phyloP scores from a whole-genome alignment of 92 coral and sea anemone genomes.

The Phenganax stokvisi region DNA sequence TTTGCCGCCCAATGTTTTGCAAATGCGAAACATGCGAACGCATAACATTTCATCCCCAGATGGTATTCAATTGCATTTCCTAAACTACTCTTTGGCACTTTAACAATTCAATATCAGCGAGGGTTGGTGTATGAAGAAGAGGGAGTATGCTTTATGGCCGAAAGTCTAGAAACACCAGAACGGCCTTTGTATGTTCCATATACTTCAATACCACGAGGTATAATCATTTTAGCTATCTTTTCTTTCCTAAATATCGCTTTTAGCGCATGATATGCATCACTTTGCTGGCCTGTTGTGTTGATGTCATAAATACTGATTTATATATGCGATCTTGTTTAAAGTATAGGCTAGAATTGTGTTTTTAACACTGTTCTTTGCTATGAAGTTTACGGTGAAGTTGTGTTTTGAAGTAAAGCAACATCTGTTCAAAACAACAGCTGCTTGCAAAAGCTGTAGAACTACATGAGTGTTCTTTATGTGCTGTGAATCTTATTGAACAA shows the following conservation, averaged over 20 bases:
- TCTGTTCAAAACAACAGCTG: slow-evolving; percentile 6
- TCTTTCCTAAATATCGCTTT: neutral
- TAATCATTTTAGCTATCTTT: neutral
- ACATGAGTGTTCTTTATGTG: neutral
- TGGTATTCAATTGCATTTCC: slow-evolving; percentile 45
- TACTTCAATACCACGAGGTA: slow-evolving; percentile 17
- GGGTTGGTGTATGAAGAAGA: neutral
- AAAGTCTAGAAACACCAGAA: slow-evolving; percentile 18
- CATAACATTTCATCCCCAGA: slow-evolving; percentile 20
- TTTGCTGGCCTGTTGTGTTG: neutral
- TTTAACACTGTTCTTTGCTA: neutral
- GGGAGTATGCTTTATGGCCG: slow-evolving; percentile 33
- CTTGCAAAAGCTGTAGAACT: neutral
- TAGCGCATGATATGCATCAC: neutral
- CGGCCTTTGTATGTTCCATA: slow-evolving; percentile 32
- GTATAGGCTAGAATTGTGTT: neutral
- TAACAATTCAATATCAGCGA: slow-evolving; percentile 16
- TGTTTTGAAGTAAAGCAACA: neutral
- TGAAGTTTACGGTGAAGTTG: neutral
- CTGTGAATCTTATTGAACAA: neutral
- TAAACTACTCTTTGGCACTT: slow-evolving; percentile 23
- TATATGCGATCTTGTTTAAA: neutral
- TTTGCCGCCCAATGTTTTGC: neutral
- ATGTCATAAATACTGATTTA: neutral
- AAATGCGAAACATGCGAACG: slow-evolving; percentile 35